Base-by-base conservation (phyloP, 2,113 vertebrate genomes). In the Jaculus jaculus region DNA sequence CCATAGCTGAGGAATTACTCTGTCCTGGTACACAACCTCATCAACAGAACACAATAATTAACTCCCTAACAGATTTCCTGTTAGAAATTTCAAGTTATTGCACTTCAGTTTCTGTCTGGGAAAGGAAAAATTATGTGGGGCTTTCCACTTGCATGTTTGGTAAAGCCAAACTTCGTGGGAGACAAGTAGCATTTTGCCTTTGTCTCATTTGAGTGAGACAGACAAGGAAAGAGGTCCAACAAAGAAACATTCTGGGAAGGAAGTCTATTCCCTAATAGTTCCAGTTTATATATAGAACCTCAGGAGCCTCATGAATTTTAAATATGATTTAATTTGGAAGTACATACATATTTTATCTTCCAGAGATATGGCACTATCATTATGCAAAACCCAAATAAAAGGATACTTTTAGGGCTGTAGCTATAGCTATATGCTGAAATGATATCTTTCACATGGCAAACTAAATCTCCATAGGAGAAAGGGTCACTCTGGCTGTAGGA, bases 281-380 rank as follows among this genome's bases (percentile, higher is more conserved):
- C 13, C 79, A 91, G 92, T 90, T 92, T 97, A 96, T 95, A 96
- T 96, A 96, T 96, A 96, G 95, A 96, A 95, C 87, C 87, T 84
- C 94, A 92, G 93, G 94, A 92, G 92, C 89, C 87, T 97, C 95
- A 95, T 96, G 96, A 89, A 96, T 95, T 96, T 96, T 96, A 95
- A 96, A 96, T 80, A 95, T 84, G 82, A 95, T 91, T 93, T 95
- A 94, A 96, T 96, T 97, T 95, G 71, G 94, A 96, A 96, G 75
- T 60, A 94, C 88, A 58, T 92, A 96, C 94, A 96, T 95, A 96
- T 96, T 96, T 96, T 97, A 96, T 95, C 93, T 96, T 94, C 79
- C 69, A 96, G 91, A 96, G 96, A 92, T 91, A 87, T 92, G 89
- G 89, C 51, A 54, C 89, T 79, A 34, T 92, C 91, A 78, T 95